Base-by-base conservation (phyloP, 2,113 vertebrate genomes). In the Serinus canaria region DNA sequence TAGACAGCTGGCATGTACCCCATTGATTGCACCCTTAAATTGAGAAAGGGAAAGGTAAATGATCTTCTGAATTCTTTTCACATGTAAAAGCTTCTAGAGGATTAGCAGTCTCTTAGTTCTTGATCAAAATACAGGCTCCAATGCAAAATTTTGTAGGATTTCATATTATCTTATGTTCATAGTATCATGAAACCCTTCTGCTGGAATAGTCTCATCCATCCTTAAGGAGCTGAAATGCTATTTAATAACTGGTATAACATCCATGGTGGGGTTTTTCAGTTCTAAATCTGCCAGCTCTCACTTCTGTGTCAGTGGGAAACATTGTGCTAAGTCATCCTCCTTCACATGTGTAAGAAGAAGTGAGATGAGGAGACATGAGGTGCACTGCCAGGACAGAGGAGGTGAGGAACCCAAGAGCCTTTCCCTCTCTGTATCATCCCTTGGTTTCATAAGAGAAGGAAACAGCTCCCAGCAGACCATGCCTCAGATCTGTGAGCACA, bases 1-100 rank as follows among this genome's bases (percentile, higher is more conserved):
- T 44, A 59, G 81, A 49, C 46, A 87, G 35, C 46, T 91, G 50
- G n/a, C 25, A 14, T 56, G 31, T 46, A 86, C 28, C 25, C n/a
- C 33, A 35, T 30, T 91, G 82, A 96, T 94, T 88, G 88, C 35
- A 72, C n/a, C 13, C 70, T 92, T 87, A 70, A 86, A 87, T 63
- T 85, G 46, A 73, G 63, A 92, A 88, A 86, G 15, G 8, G 55
- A 81, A 39, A 90, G n/a, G 80, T 90, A 64, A 96, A 87, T 91
- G 37, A 72, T 73, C 95, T 94, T 75, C 67, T 96, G 94, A 93
- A 84, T 89, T 84, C n/a, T 93, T 90, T 90, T 74, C 31, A 72
- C 5, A 41, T 17, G 20, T 68, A 81, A 92, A 73, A 94, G 5
- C 39, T 60, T 88, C 37, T 79, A 52, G 21, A 74, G 49, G 47